Base-by-base conservation (phyloP, 2,888 invertebrate species). In the Abrostola tripartita region DNA sequence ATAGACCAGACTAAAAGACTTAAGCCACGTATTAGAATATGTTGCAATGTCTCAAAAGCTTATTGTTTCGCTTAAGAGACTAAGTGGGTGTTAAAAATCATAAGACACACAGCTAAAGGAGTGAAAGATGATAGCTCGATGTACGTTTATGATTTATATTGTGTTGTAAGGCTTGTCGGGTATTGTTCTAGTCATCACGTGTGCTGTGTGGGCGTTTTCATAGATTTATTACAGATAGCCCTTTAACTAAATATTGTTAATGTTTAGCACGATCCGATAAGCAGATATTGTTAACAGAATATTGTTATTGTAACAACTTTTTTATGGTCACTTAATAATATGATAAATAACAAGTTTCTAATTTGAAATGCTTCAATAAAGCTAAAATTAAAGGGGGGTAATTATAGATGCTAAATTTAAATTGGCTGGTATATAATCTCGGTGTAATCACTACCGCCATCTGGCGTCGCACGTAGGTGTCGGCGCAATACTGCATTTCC, bases 31-130 rank as follows among this genome's bases (percentile, higher is more conserved):
- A 79, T 73, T 70, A 76, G 67, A 79, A 76, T 76, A 81, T 86
- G 84, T 86, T 84, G 85, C 85, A 86, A 87, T 85, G 81, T 81
- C 79, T 74, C 62, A 62, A 82, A 84, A 78, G 77, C 85, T 87
- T 88, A 90, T 91, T 92, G 92, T 92, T 90, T 88, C 81, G 81
- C 81, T 83, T 51, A 64, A 79, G 84, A 89, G 86, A 91, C 90
- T 88, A 90, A 92, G 93, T 94, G 93, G 94, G 93, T 92, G 93
- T 94, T 93, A 92, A 93, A 93, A 94, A 94, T 91, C 86, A 89
- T 90, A 91, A 91, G 89, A 89, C 88, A 85, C 78, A 88, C 81
- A 81, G 83, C 86, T 82, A 85, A 88, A 90, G 89, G 87, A 90
- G 89, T 89, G 92, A 91, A 89, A 92, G 92, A 92, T 86, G 88